A percentile compares a stretch with the other conserved stretches of the same genome.
These are phyloP conservation scores for Alectoris magna DNA, from an alignment of 2,797 vertebrate species.

Conservation along the genomic window DNA sequence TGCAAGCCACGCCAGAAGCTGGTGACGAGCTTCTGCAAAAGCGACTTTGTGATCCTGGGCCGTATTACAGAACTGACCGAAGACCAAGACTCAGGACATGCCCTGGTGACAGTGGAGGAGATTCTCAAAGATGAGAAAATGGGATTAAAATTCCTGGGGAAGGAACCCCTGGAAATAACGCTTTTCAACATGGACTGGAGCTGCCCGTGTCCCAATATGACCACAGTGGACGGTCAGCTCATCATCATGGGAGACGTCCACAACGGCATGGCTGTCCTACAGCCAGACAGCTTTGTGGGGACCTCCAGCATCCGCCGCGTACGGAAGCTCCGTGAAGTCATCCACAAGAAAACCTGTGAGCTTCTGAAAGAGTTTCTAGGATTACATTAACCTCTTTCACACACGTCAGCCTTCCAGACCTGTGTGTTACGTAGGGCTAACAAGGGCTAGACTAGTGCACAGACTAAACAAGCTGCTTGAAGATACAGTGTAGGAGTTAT, in stretches of 20 bases:
- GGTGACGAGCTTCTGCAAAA: slow-evolving; percentile 95
- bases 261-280: slow-evolving; percentile 93
- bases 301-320: slow-evolving; percentile 86
- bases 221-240: slow-evolving; percentile 87
- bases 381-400: slow-evolving; percentile 80
- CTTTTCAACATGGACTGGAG: slow-evolving; percentile 95
- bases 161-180: slow-evolving; percentile 93
- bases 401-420: background rate
- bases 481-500: slow-evolving; percentile 50
- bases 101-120: slow-evolving; percentile 92
- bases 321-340: slow-evolving; percentile 91
- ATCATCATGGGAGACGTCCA: slow-evolving; percentile 95
- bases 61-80: slow-evolving; percentile 89
- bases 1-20: slow-evolving; percentile 94
- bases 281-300: slow-evolving; percentile 93
- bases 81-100: slow-evolving; percentile 90
- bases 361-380: slow-evolving; percentile 92
- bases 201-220: slow-evolving; percentile 96
- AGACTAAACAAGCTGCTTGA: slow-evolving; percentile 40
- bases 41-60: slow-evolving; percentile 94
- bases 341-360: slow-evolving; percentile 96
- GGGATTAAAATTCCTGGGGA: slow-evolving; percentile 94
- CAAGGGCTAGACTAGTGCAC: slow-evolving; percentile 62
- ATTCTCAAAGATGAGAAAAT: slow-evolving; percentile 98
- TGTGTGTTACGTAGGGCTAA: slow-evolving; percentile 57